phyloP scores from a whole-genome alignment of 1,140 invertebrate genomes.

The Orchesella cincta region DNA sequence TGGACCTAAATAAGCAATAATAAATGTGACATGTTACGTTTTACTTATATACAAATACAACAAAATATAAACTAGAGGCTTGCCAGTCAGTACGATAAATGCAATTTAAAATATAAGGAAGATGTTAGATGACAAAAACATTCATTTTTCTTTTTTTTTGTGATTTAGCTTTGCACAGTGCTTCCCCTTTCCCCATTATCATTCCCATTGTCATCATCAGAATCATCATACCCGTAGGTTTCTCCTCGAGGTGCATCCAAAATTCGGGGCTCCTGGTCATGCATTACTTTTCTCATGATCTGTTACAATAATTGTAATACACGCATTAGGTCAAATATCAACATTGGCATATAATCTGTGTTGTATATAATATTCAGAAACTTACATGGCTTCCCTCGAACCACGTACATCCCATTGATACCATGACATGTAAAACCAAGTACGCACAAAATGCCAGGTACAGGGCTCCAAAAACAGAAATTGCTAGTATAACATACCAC shows the following conservation, averaged over 20 bases:
- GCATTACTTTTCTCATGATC: conserved; percentile 22
- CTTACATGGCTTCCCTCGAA: conserved; percentile 9
- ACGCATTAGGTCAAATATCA: neutral
- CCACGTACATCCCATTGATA: conserved; percentile 63
- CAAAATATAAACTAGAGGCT: no score
- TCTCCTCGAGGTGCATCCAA: conserved; percentile 30
- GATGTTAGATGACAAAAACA: no score
- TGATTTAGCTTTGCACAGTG: neutral
- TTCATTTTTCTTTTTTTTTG: no score
- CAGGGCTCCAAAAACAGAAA: conserved; percentile 64
- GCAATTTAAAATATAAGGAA: no score
- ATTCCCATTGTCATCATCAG: neutral
- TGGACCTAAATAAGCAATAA: neutral
- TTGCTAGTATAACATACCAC: conserved; percentile 61
- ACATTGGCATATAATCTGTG: neutral
- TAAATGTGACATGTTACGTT: neutral
- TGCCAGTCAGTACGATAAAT: no score
- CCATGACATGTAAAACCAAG: conserved; percentile 67
- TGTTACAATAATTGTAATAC: neutral
- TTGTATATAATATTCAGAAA: neutral
- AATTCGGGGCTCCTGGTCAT: conserved; percentile 36
- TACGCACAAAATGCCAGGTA: conserved; percentile 74
- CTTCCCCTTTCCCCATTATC: conserved; percentile 1
- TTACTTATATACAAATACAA: no score
- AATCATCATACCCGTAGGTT: conserved; percentile 49